Evolutionary conservation across 2,888 invertebrate genomes (phyloP).

Genomic region (Acanthococcus lagerstroemiae): DNA sequence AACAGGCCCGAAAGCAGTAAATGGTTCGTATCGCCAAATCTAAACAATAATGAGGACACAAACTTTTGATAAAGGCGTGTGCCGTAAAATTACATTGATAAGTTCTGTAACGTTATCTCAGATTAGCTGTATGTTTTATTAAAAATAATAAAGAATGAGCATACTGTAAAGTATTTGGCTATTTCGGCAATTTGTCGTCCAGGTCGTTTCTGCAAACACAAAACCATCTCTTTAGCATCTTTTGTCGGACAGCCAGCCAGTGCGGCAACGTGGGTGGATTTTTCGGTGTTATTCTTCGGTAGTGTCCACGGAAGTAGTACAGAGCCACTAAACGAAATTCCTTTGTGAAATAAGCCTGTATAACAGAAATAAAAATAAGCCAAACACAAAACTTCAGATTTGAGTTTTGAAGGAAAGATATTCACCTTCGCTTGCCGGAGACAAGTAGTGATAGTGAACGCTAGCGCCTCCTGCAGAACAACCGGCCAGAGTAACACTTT

Average conservation of each 20-base stretch:
- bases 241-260: constrained; percentile 39
- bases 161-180: constrained; percentile 27
- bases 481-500: neutral
- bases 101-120: too few relatives aligned
- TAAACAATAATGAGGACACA: constrained; percentile 35
- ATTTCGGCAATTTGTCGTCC: constrained; percentile 36
- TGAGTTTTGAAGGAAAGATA: neutral
- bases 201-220: constrained; percentile 39
- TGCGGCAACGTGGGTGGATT: constrained; percentile 37
- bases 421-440: neutral
- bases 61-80: neutral
- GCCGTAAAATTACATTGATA: neutral
- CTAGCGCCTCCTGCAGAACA: neutral
- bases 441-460: neutral
- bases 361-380: neutral
- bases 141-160: too few relatives aligned
- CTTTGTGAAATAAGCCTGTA: constrained; percentile 39
- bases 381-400: too few relatives aligned
- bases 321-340: constrained; percentile 41
- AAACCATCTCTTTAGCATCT: constrained; percentile 37
- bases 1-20: constrained; percentile 63
- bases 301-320: constrained; percentile 39
- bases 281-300: constrained; percentile 36
- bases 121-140: too few relatives aligned
- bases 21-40: constrained; percentile 55